Base-by-base conservation (phyloP, 1,140 invertebrate species). In the Aradophagus sp. region DNA sequence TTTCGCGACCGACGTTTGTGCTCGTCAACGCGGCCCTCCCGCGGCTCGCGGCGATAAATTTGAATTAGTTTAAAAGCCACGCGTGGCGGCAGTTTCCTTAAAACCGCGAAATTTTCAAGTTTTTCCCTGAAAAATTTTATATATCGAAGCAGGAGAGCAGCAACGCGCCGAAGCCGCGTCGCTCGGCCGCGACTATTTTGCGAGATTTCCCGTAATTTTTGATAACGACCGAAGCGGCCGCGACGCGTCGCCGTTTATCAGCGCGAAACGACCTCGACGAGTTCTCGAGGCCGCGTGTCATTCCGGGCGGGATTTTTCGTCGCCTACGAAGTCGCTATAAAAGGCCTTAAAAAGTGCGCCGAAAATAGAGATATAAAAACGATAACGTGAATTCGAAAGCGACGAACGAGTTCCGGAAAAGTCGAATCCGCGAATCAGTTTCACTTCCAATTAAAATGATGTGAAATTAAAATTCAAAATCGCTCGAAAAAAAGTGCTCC, bases 91-190 rank as follows among this genome's bases (percentile, higher is more conserved):
- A 56, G 77, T 80, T 80, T 80, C 78, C 76, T 73, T 77, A 76
- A 80, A 79, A 75, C 73, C 73, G 74, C 75, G 73, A 72, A 80
- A 81, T 81, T 83, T 83, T 80, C 80, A 78, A 76, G 81, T 80
- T 83, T 83, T 83, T 83, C 79, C 80, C 80, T 83, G 81, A 83
- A 83, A 83, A 83, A 81, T 83, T 81, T 83, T 83, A 83, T 81
- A 83, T 83, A 83, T 83, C 77, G 81, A 82, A 83, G 71, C 81
- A 83, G 81, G 81, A 83, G 80, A 83, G 65, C 80, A 83, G 81
- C 75, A 83, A 52, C 45, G 75, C 59, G 65, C 69, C 67, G 78
- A 77, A 80, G 80, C 78, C 74, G 73, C 61, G 58, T 78, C 62
- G 44, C 73, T 68, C 61, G 61, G 42, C 66, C 73, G 73, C 65